These are phyloP conservation scores for Intellagama lesueurii DNA, from an alignment of 2,797 vertebrate species.

Conservation along the genomic window DNA sequence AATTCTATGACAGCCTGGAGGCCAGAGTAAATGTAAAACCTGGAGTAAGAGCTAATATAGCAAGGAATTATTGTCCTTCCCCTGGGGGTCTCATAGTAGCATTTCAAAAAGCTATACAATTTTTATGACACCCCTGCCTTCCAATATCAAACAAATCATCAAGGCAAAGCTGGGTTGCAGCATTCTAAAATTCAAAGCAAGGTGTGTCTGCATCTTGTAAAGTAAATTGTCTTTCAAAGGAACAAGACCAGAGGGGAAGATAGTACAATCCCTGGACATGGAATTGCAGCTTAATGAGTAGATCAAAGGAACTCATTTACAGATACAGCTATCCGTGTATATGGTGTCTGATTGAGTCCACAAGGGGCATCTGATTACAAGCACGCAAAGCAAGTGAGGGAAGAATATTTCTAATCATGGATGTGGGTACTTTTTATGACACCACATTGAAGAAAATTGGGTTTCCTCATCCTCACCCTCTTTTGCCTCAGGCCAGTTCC, in stretches of 20 bases:
- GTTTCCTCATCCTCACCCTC: background rate
- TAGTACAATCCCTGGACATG: background rate
- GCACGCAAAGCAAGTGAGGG: background rate
- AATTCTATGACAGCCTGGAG: background rate
- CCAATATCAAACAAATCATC: slow-evolving; percentile 23
- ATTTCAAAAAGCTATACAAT: background rate
- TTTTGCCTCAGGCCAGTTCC: background rate
- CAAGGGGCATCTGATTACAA: background rate
- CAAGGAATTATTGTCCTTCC: background rate
- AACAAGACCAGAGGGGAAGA: slow-evolving; percentile 5
- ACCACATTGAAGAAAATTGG: background rate
- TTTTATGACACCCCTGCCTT: background rate
- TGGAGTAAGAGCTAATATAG: background rate
- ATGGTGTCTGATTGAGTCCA: background rate
- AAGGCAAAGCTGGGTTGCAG: background rate
- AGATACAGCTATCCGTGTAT: background rate
- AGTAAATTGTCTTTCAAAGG: background rate
- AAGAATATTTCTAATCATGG: background rate
- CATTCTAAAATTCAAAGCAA: slow-evolving; percentile 9
- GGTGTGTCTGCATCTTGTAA: background rate
- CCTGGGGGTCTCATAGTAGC: background rate
- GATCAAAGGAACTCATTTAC: background rate
- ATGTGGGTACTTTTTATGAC: background rate
- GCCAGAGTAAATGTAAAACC: background rate
- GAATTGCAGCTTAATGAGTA: background rate